Base-by-base conservation (phyloP, 2,888 invertebrate species). In the Acrocera orbiculus region DNA sequence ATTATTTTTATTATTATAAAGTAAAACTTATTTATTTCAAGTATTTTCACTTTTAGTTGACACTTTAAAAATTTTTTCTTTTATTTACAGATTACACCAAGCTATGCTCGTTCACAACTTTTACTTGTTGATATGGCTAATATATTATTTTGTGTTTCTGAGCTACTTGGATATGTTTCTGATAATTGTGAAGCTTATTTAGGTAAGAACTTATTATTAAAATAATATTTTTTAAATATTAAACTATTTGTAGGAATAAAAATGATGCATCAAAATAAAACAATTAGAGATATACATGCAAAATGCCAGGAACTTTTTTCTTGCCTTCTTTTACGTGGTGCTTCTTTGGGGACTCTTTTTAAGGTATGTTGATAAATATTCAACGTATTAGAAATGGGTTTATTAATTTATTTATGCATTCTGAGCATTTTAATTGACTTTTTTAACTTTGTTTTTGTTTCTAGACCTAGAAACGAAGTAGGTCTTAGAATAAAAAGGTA, bases 251-350 rank as follows among this genome's bases (percentile, higher is more conserved):
- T 34, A 14, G 79, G 79, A 1, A 47, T 72, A 8, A 65, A 67
- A 24, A 53, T 65, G 13, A 63, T 61, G 35, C 63, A 66, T 39
- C 68, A 75, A 47, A 67, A 70, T 8, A 69, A 79, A 41, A 75
- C 77, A 32, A 69, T 81, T n/a, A 64, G 79, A 28, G 83, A 85
- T 44, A 73, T 85, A 10, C 85, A 86, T 49, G 70, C 79, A 1
- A 86, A 86, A 52, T 83, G 85, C 53, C 73, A 77, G 44, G 78
- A 83, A 47, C 60, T 86, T 29, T 72, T 81, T 45, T 69, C 73
- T 40, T 81, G 79, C 39, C 62, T 85, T 10, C 58, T 83, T 8
- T 63, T 79, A 29, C 67, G 83, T 39, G 83, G 81, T 1, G 73
- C 78, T 9, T 75, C 81, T 1, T 56, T 85, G 26, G 77, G 79